These are phyloP conservation scores for Perizoma flavofasciatum DNA, from an alignment of 2,888 invertebrate genomes.

Conservation along the genomic window DNA sequence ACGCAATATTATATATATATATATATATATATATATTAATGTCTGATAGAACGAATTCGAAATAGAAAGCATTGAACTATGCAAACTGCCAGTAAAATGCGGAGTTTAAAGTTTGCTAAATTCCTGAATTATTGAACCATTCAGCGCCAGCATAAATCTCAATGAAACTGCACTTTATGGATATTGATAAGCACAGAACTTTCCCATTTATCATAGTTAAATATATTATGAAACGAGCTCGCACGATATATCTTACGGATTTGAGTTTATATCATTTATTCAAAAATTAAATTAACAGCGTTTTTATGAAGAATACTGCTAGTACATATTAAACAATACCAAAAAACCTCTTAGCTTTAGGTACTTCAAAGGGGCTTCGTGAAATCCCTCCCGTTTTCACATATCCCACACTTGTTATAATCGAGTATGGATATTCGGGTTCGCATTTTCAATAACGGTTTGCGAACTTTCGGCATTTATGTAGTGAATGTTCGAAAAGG, in stretches of 20 bases:
- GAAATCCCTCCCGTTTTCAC: conserved; percentile 32
- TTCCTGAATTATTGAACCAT: conserved; percentile 38
- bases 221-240: conserved; percentile 15
- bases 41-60: conserved; percentile 20
- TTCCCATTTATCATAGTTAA: conserved; percentile 36
- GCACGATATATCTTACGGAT: conserved; percentile 3
- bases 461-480: conserved; percentile 62
- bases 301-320: too few species aligned
- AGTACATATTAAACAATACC: not conserved
- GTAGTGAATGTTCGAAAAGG: conserved; percentile 61
- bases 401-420: conserved; percentile 39
- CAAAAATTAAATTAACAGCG: not conserved
- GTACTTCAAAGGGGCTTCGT: conserved; percentile 22
- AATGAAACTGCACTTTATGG: conserved; percentile 41
- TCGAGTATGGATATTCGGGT: conserved; percentile 55
- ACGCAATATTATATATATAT: conserved; percentile 1
- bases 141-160: conserved; percentile 38
- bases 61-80: conserved; percentile 27
- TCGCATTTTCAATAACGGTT: conserved; percentile 68
- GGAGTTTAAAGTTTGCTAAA: conserved; percentile 31
- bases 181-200: conserved; percentile 40
- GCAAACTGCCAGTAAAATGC: conserved; percentile 23
- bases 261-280: conserved; percentile 1
- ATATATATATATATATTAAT: conserved; percentile 1
- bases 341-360: conserved; percentile 18